Percentiles rank a stretch among this genome's conserved stretches.
Conservation (phyloP, 1,140 invertebrate genomes). For the Musca domestica region DNA sequence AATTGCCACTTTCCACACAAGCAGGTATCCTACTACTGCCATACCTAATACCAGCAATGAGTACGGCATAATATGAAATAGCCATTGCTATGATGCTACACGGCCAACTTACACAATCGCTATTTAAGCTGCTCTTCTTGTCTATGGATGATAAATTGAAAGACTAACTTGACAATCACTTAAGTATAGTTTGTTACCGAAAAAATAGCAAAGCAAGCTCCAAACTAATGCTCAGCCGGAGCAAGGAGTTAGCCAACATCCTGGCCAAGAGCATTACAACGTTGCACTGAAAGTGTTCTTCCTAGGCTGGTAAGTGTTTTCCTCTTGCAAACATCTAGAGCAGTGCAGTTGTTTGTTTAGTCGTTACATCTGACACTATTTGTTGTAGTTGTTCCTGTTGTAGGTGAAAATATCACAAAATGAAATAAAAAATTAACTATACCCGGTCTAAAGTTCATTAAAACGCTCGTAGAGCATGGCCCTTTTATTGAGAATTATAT, state of each 20-base stretch:
- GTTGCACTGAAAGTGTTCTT: slow-evolving; percentile 33
- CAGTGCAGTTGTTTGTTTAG: no score
- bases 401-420: slow-evolving; percentile 8
- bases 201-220: not conserved
- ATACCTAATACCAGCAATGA: no score
- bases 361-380: no score
- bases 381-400: no score
- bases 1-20: no score
- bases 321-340: no score
- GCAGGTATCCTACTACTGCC: no score
- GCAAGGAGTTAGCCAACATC: no score
- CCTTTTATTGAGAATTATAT: slow-evolving; percentile 5
- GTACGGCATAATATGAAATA: no score
- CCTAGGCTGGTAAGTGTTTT: not conserved
- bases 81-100: no score
- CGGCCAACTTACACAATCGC: no score
- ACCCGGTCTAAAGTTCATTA: slow-evolving; percentile 43
- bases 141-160: slow-evolving; percentile 55
- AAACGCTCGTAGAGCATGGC: slow-evolving; percentile 32
- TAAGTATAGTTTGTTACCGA: slow-evolving; percentile 52
- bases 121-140: slow-evolving; percentile 32
- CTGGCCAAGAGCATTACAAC: not conserved
- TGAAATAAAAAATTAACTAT: slow-evolving; percentile 53
- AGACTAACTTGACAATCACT: slow-evolving; percentile 55
- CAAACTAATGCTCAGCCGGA: no score